Conservation (phyloP, 2,888 invertebrate genomes). For the Heliconius hortense region DNA sequence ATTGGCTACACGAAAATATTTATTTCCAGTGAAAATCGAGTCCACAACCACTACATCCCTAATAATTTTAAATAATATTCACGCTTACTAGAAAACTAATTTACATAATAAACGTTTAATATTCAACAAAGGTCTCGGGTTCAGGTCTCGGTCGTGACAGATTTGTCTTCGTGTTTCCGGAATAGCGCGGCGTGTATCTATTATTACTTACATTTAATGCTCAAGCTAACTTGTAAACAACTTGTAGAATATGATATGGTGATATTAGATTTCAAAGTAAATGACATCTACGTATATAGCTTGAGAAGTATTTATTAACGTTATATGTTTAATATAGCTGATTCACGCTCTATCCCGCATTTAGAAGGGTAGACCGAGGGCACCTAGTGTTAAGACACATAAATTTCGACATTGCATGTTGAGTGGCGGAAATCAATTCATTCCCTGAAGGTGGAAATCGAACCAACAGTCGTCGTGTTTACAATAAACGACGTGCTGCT, state of each 20-base stretch:
- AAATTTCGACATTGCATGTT: too few species aligned
- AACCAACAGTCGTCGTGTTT: too few species aligned
- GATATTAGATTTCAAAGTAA: neutral
- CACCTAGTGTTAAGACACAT: too few species aligned
- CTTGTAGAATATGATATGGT: neutral
- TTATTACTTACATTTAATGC: conserved; percentile 2
- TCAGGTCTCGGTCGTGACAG: conserved; percentile 11
- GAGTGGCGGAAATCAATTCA: too few species aligned
- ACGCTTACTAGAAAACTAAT: neutral
- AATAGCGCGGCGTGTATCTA: neutral
- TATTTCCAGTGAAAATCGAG: too few species aligned
- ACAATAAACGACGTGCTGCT: too few species aligned
- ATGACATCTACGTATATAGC: neutral
- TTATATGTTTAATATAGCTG: neutral
- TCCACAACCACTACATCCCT: neutral
- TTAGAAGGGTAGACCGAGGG: too few species aligned
- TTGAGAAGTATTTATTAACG: neutral
- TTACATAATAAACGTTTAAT: conserved; percentile 9
- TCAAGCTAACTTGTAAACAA: conserved; percentile 16
- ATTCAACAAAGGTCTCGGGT: neutral
- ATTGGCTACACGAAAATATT: neutral
- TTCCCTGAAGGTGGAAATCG: too few species aligned
- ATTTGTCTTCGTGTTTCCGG: conserved; percentile 21
- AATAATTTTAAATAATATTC: neutral
- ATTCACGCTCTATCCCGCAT: too few species aligned